phyloP scores from a whole-genome alignment of 2,797 vertebrate genomes.

The Fistularia commersonii region DNA sequence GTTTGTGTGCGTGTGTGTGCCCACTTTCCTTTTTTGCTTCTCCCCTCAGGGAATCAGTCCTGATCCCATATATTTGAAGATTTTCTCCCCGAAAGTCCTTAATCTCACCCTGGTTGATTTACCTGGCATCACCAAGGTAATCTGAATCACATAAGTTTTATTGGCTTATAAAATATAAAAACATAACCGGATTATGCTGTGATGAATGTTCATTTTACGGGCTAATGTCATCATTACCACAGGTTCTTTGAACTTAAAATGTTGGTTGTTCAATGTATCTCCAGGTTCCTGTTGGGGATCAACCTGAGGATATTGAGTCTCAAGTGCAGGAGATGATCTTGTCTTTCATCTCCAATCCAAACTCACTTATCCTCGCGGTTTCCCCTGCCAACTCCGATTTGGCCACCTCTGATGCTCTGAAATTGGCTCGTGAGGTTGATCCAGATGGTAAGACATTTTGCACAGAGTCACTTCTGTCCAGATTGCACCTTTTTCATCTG shows the following conservation, averaged over 20 bases:
- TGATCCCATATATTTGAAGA: constrained; percentile 82
- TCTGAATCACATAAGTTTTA: neutral
- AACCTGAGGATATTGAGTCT: constrained; percentile 85
- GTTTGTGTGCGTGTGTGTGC: neutral
- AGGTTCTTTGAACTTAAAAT: constrained; percentile 14
- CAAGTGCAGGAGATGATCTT: constrained; percentile 89
- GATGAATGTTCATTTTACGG: too few species aligned
- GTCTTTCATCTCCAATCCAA: constrained; percentile 86
- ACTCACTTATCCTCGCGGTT: constrained; percentile 85
- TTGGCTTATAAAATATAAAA: too few species aligned
- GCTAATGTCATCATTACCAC: neutral
- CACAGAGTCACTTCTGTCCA: constrained; percentile 10
- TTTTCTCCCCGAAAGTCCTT: constrained; percentile 80
- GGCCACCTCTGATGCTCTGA: constrained; percentile 86
- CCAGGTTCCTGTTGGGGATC: constrained; percentile 90
- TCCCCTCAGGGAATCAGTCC: constrained; percentile 74
- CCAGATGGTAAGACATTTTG: constrained; percentile 79
- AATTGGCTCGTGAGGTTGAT: constrained; percentile 88
- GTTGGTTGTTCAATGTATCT: constrained; percentile 5
- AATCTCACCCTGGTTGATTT: constrained; percentile 84
- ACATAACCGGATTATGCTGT: neutral
- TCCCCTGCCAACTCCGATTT: constrained; percentile 90
- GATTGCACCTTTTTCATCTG: constrained; percentile 16
- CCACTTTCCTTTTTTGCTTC: neutral
- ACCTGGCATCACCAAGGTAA: constrained; percentile 84